Conservation (phyloP, 2,113 vertebrate genomes). For the Aspidoscelis tigris region DNA sequence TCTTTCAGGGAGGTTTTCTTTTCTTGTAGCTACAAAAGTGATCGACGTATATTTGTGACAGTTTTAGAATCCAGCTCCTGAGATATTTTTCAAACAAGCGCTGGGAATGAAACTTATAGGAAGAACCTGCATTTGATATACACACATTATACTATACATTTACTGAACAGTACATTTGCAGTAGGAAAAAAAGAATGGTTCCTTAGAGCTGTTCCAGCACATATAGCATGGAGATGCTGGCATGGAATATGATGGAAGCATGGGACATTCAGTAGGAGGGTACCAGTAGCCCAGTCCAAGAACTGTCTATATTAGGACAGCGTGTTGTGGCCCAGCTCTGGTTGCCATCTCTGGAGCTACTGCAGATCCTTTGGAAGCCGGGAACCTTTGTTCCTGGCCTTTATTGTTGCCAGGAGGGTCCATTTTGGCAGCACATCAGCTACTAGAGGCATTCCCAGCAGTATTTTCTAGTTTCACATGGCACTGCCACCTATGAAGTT, state of each 20-base stretch:
- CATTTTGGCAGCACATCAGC: no score
- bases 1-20: conserved; percentile 67
- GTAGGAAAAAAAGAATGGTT: conserved; percentile 20
- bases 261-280: no score
- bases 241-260: no score
- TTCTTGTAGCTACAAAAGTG: conserved; percentile 50
- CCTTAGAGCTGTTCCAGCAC: neutral
- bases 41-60: conserved; percentile 56
- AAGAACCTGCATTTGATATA: conserved; percentile 53
- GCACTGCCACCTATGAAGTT: no score
- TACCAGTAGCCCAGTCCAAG: no score
- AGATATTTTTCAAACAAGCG: conserved; percentile 39
- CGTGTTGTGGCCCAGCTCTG: no score
- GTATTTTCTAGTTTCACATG: no score
- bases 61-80: conserved; percentile 58
- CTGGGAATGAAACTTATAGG: conserved; percentile 26
- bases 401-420: no score
- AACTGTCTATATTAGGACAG: neutral
- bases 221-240: neutral
- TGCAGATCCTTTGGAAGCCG: no score
- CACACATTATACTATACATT: conserved; percentile 39
- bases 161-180: conserved; percentile 15
- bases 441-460: no score
- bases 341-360: no score
- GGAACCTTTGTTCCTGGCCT: no score